A percentile compares a stretch with the other conserved stretches of the same genome.
phyloP scores from a whole-genome alignment of 35 echinoderm and acorn worm species.

The Nesometra sesokonis region DNA sequence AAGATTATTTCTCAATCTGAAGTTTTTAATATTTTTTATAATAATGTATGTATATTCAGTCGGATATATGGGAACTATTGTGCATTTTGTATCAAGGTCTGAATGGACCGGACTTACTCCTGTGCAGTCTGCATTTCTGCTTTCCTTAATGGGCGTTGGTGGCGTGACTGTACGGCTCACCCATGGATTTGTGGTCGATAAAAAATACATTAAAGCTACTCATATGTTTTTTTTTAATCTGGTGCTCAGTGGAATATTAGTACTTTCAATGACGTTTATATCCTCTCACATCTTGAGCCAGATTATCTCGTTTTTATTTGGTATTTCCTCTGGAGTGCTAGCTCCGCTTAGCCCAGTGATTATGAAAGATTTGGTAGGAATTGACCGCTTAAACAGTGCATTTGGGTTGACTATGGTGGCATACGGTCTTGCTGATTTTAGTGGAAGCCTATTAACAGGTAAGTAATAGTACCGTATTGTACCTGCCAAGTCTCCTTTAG shows the following conservation, averaged over 20 bases:
- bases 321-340: neutral
- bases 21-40: too few species aligned
- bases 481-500: too few species aligned
- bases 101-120: too few species aligned
- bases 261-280: neutral
- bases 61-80: too few species aligned
- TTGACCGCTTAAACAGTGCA: neutral
- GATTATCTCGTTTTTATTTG: neutral
- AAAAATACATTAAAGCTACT: neutral
- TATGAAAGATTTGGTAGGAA: neutral
- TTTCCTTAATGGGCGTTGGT: neutral
- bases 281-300: neutral
- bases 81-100: too few species aligned
- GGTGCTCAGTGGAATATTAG: neutral
- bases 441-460: neutral
- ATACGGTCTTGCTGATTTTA: neutral
- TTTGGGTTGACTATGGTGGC: neutral
- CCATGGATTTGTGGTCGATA: neutral
- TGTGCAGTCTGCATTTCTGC: too few species aligned
- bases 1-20: too few species aligned
- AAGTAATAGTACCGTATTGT: too few species aligned
- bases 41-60: too few species aligned
- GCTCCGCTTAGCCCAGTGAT: neutral
- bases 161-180: neutral
- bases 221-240: neutral